Base-by-base conservation (phyloP, 1,140 invertebrate genomes). In the Augochlora pura region DNA sequence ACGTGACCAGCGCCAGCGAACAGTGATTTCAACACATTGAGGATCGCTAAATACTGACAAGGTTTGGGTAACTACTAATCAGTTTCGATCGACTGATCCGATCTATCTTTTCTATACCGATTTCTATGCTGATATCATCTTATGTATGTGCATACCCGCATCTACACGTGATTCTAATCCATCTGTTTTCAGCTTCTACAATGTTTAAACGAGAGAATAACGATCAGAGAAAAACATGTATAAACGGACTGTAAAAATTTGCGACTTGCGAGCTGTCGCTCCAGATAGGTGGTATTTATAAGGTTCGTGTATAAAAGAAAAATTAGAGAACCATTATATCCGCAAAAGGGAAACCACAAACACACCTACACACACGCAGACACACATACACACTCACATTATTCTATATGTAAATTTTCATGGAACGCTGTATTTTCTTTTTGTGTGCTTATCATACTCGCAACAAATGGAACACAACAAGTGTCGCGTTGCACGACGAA, bases 1-100 rank as follows among this genome's bases (percentile, higher is more conserved):
- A 98, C 93, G 96, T 98, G 77, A 91, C 93, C 83, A 93, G 93
- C 74, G 86, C 90, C 38, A 90, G 88, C 83, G 91, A 93, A 73
- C 87, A 88, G 70, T 82, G 84, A 66, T 77, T 63, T 57, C 42
- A 14, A 10, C 21, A 8, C 23, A 27, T 75, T 16, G 25, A 67
- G 69, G 38, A 66, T 75, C 81, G 65, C 68, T 73, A 52, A 18
- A 57, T 66, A 80, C 59, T 32, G 46, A 82, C 32, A 76, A 86
- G 63, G 77, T 79, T 66, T 74, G 25, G 77, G 32, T 27, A 16
- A 71, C n/a, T 60, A 69, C 39, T 16, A 7, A 49, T 49, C n/a
- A 12, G 38, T 77, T 21, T 57, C 23, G 12, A 21, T 7, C 16
- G 73, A 71, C 76, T 77, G 69, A 70, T 69, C 70, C 79, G 71